phyloP scores from a whole-genome alignment of 2,888 invertebrate species.

The Apoderus coryli region DNA sequence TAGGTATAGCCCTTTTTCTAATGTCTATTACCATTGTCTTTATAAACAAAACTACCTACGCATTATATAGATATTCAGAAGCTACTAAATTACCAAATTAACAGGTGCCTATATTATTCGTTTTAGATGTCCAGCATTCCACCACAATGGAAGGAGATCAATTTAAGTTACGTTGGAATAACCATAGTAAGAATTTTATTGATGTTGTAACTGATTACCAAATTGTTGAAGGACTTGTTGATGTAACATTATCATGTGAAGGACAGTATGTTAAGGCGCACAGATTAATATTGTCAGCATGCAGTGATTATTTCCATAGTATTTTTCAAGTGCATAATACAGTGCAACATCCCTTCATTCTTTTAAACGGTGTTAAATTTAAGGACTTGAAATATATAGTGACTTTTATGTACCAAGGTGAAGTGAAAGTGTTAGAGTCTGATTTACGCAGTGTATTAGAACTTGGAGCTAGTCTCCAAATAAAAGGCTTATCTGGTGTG shows the following conservation, averaged over 20 bases:
- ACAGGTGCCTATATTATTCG: no score
- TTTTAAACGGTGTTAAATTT: conserved; percentile 33
- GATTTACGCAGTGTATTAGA: conserved; percentile 32
- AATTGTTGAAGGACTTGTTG: conserved; percentile 31
- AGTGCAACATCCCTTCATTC: conserved; percentile 32
- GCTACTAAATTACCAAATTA: no score
- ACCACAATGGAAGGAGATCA: no score
- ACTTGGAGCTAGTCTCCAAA: conserved; percentile 33
- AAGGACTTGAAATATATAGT: conserved; percentile 32
- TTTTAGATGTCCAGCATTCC: no score
- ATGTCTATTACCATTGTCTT: no score
- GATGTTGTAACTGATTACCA: conserved; percentile 35
- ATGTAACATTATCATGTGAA: conserved; percentile 36
- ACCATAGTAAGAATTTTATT: conserved; percentile 34
- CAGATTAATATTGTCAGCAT: conserved; percentile 36
- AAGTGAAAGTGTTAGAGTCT: conserved; percentile 33
- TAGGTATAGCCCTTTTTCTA: no score
- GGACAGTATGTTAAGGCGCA: conserved; percentile 36
- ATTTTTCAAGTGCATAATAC: conserved; percentile 23
- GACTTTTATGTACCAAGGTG: conserved; percentile 37
- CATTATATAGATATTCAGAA: no score
- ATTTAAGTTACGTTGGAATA: conserved; percentile 37
- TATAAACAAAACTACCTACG: no score
- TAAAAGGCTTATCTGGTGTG: conserved; percentile 30
- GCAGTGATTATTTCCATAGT: conserved; percentile 25